Evolutionary conservation across 2,888 invertebrate species (phyloP), one percentile per base, ranked within the genome.

Genomic region (Torymus texanus): DNA sequence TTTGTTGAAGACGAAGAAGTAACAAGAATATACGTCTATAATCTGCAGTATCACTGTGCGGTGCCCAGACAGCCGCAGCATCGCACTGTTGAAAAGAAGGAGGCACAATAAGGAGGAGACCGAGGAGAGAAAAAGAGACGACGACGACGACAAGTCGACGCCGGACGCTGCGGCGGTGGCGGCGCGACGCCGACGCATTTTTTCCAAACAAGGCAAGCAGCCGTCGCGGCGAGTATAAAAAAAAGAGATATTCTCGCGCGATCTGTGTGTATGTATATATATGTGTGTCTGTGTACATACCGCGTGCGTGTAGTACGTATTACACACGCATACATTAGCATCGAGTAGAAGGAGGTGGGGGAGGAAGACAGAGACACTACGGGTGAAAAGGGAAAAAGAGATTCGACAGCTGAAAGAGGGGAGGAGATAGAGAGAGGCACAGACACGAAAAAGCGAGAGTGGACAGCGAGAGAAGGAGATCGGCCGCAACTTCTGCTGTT

Each of bases 171-270:
- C 41, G 41, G 41, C 41, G 41, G 41, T 41, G 41, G 41, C 41
- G 41, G 41, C 8, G 41, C 72, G 67, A 80, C 67, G 72, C 75
- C 72, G 72, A 76, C 61, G 62, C 62, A 51, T 73, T 62, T 71
- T 79, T 71, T 62, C 66, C 73, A 78, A 73, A 78, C 41, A 78
- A 78, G 78, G 74, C 51, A 53, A 41, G 41, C 41, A 8, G 41
- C 10, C 41, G 41, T 41, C 56, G 14, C 56, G 56, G n/a, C 56
- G n/a, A 16, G n/a, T 14, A 56, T 24, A 29, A 29, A 29, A 63
- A 21, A 62, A 56, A 56, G n/a, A n/a, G 56, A 14, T 56, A 41
- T 41, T 21, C 21, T 21, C 18, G 11, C 3, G 59, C 16, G 59
- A 13, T 4, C 12, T 18, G 12, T 12, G 12, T 21, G 12, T 12